Conservation (phyloP, 2,113 vertebrate genomes). For the Ciconia maguari region DNA sequence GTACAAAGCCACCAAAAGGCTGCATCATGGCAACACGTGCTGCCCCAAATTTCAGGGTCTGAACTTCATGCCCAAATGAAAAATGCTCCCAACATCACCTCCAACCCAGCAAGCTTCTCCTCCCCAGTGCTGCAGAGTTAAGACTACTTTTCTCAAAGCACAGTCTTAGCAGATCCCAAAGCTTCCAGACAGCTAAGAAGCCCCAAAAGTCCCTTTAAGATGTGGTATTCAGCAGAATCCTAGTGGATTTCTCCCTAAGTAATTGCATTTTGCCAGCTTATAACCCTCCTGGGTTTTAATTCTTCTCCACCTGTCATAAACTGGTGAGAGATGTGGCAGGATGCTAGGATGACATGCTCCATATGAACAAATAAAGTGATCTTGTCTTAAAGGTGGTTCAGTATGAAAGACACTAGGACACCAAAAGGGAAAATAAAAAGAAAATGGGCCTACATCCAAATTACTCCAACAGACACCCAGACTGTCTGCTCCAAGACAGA, state of each 20-base stretch:
- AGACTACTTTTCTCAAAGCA: not conserved
- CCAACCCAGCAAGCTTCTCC: not conserved
- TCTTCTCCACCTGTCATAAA: not conserved
- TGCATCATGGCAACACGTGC: rapidly evolving
- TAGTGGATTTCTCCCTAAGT: not conserved
- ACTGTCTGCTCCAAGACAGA: not conserved
- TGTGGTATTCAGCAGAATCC: not conserved
- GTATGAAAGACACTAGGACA: not conserved
- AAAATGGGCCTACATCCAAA: not conserved
- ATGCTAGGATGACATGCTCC: not conserved
- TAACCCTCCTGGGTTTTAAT: constrained; percentile 17
- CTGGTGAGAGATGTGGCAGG: not conserved
- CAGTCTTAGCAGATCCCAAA: not conserved
- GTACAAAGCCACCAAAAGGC: not conserved
- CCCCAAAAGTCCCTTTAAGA: not conserved
- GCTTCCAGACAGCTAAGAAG: constrained; percentile 29
- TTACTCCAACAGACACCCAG: not conserved
- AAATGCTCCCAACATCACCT: rapidly evolving
- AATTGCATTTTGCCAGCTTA: constrained; percentile 10
- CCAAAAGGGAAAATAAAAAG: not conserved
- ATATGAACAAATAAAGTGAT: not conserved
- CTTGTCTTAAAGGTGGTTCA: not conserved
- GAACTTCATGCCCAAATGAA: not conserved
- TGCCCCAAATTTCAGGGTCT: not conserved
- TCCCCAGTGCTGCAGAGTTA: not conserved